Percentiles rank a stretch among this genome's conserved stretches.
Evolutionary conservation across 2,113 vertebrate genomes (phyloP).

Genomic region (Pyrgilauda ruficollis): DNA sequence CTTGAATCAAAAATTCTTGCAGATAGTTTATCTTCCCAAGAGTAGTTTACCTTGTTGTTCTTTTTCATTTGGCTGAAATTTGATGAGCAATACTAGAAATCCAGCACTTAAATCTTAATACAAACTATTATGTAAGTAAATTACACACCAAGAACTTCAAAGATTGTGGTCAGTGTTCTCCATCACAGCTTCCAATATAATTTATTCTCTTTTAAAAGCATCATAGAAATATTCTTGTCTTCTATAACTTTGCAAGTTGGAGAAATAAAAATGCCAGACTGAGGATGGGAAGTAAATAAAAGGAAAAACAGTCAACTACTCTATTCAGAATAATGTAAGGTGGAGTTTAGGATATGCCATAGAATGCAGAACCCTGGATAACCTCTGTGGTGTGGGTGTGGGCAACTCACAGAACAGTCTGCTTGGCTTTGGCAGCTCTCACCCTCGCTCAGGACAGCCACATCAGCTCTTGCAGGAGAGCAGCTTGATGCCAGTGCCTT

Average conservation of each 20-base stretch:
- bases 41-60: not conserved
- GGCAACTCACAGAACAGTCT: not conserved
- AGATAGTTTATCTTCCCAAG: not conserved
- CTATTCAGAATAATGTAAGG: not conserved
- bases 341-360: not conserved
- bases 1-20: not conserved
- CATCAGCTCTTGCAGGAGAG: not conserved
- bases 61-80: slow-evolving; percentile 9
- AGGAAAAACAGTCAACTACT: not conserved
- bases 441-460: not conserved
- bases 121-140: not conserved
- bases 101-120: not conserved
- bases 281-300: not conserved
- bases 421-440: not conserved
- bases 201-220: not conserved
- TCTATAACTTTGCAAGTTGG: not conserved
- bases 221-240: not conserved
- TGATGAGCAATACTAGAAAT: not conserved
- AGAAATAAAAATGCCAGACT: not conserved
- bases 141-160: not conserved
- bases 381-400: not conserved
- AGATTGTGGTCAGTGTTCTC: not conserved
- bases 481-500: not conserved
- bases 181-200: not conserved
- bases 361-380: slow-evolving; percentile 24